A percentile compares a stretch with the other conserved stretches of the same genome.
Conservation (phyloP, 2,888 invertebrate species). For the Aspidapion aeneum region DNA sequence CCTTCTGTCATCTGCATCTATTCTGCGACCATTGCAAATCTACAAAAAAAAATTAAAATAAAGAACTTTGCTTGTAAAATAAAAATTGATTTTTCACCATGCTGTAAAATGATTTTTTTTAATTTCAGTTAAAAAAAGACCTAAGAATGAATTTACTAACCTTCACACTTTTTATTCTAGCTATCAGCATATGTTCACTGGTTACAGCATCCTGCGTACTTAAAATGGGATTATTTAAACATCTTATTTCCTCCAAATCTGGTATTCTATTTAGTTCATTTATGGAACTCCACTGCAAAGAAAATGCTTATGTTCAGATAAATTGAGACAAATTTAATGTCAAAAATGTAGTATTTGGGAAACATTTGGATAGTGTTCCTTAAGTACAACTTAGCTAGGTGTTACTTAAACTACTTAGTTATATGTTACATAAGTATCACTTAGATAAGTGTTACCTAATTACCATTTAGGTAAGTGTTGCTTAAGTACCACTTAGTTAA, state of each 20-base stretch:
- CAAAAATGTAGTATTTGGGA: too few relatives aligned
- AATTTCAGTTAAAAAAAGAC: background rate
- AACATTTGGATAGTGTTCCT: too few relatives aligned
- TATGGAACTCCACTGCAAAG: constrained; percentile 73
- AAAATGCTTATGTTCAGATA: constrained; percentile 17
- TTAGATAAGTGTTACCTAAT: too few relatives aligned
- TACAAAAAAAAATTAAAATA: constrained; percentile 37
- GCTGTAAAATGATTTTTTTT: background rate
- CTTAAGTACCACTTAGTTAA: too few relatives aligned
- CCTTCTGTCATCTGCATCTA: constrained; percentile 66
- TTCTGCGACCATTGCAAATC: constrained; percentile 68
- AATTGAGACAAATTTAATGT: too few relatives aligned
- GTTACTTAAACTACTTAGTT: too few relatives aligned
- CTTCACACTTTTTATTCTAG: constrained; percentile 72
- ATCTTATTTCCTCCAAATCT: constrained; percentile 63
- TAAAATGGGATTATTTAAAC: constrained; percentile 68
- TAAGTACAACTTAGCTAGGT: too few relatives aligned
- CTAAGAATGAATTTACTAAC: constrained; percentile 38
- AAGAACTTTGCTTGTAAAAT: background rate
- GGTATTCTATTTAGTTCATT: constrained; percentile 80
- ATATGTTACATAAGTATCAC: too few relatives aligned
- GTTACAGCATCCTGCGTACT: constrained; percentile 63
- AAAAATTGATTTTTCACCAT: background rate
- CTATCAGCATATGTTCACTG: constrained; percentile 75
- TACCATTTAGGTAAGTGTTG: too few relatives aligned